Percentiles rank a stretch among this genome's conserved stretches.
phyloP scores from a whole-genome alignment of 2,113 vertebrate species.

The Coregonus clupeaformis region DNA sequence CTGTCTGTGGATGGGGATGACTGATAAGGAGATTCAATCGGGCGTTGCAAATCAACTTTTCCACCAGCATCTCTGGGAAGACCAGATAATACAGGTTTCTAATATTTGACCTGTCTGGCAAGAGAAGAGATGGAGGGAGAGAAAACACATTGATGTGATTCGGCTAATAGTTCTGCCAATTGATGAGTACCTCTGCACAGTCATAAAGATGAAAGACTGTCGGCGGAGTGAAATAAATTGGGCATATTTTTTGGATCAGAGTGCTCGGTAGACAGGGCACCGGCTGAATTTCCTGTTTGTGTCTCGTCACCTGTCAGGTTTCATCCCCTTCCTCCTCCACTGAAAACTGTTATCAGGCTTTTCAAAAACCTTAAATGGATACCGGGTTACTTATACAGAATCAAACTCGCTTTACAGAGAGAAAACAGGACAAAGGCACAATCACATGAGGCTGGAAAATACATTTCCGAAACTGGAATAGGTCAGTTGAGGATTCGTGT shows the following conservation, averaged over 20 bases:
- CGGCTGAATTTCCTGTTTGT: constrained; percentile 54
- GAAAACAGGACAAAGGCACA: constrained; percentile 2
- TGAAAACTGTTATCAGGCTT: constrained; percentile 29
- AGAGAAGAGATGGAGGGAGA: constrained; percentile 41
- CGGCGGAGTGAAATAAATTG: constrained; percentile 62
- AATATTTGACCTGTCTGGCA: constrained; percentile 73
- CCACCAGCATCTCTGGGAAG: constrained; percentile 71
- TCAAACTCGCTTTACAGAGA: constrained; percentile 3
- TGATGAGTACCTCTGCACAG: constrained; percentile 66
- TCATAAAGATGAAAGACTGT: constrained; percentile 61
- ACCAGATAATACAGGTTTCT: constrained; percentile 75
- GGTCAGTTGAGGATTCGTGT: background rate
- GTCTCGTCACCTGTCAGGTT: constrained; percentile 59
- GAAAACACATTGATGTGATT: constrained; percentile 73
- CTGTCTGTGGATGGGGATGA: constrained; percentile 57
- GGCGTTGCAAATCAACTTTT: constrained; percentile 69
- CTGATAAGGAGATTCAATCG: constrained; percentile 75
- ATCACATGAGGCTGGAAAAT: background rate
- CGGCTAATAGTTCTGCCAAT: constrained; percentile 67
- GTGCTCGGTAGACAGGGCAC: constrained; percentile 46
- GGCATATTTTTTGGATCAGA: constrained; percentile 54
- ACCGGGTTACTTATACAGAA: constrained; percentile 37
- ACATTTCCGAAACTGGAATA: background rate
- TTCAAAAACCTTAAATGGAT: constrained; percentile 38
- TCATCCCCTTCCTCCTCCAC: constrained; percentile 37